Evolutionary conservation across 1,140 invertebrate species (phyloP).

Genomic region (Sinonovacula constricta): DNA sequence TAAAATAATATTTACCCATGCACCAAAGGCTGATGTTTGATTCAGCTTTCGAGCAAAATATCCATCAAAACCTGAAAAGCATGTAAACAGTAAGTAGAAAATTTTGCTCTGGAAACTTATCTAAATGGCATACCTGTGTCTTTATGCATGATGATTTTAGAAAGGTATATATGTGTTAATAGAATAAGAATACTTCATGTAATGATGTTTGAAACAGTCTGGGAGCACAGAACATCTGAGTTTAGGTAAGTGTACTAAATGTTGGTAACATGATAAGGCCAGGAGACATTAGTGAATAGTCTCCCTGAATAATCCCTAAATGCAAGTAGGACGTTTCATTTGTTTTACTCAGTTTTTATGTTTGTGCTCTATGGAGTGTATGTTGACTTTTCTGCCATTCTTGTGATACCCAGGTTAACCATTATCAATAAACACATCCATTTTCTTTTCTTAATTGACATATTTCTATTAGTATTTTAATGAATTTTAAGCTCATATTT

Average conservation of each 20-base stretch:
- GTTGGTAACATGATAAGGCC: too few relatives aligned
- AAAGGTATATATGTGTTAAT: neutral
- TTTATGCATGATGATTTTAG: neutral
- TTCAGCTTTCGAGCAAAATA: conserved; percentile 66
- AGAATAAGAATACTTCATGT: neutral
- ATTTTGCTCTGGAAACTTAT: neutral
- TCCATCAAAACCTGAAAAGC: conserved; percentile 70
- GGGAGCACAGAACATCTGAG: neutral
- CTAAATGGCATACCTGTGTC: neutral
- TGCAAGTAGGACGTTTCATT: too few relatives aligned
- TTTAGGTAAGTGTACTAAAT: neutral
- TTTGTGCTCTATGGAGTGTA: too few relatives aligned
- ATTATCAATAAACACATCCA: too few relatives aligned
- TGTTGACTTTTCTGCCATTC: too few relatives aligned
- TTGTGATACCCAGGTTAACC: too few relatives aligned
- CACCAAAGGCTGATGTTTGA: conserved; percentile 71
- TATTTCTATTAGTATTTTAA: too few relatives aligned
- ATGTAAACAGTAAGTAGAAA: conserved; percentile 1
- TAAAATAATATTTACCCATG: conserved; percentile 64
- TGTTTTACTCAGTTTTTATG: too few relatives aligned
- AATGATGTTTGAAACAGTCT: neutral
- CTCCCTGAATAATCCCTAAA: too few relatives aligned
- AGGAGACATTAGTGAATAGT: too few relatives aligned
- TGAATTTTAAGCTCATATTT: too few relatives aligned
- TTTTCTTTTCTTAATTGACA: too few relatives aligned